Evolutionary conservation across 2,113 vertebrate genomes (phyloP).

Genomic region (Oreocharis arfaki): DNA sequence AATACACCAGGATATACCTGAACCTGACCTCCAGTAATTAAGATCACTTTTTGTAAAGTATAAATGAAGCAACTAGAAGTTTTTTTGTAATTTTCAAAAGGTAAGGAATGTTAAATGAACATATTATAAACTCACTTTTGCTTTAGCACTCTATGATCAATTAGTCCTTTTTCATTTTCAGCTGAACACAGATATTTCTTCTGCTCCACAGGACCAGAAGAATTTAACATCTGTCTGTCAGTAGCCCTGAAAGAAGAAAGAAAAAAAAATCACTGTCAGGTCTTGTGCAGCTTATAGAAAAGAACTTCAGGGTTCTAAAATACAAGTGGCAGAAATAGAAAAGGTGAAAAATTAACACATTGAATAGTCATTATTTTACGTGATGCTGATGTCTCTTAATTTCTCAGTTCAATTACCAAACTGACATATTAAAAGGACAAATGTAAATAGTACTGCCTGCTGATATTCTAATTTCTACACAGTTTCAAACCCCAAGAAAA

Average conservation of each 20-base stretch:
- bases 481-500: neutral
- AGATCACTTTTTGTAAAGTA: neutral
- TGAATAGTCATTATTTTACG: neutral
- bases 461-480: neutral
- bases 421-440: neutral
- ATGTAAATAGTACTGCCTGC: neutral
- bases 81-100: neutral
- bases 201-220: neutral
- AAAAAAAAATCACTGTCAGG: neutral
- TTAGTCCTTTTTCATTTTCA: neutral
- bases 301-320: neutral
- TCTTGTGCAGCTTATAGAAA: neutral
- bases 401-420: neutral
- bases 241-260: neutral
- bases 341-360: neutral
- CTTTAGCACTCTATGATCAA: slow-evolving; percentile 68
- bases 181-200: neutral
- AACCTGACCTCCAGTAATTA: neutral
- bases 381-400: neutral
- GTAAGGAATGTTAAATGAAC: neutral
- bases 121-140: slow-evolving; percentile 59
- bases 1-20: neutral
- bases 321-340: neutral
- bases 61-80: neutral
- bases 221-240: neutral